Base-by-base conservation (phyloP, 2,888 invertebrate species). In the Macrophya annulata region DNA sequence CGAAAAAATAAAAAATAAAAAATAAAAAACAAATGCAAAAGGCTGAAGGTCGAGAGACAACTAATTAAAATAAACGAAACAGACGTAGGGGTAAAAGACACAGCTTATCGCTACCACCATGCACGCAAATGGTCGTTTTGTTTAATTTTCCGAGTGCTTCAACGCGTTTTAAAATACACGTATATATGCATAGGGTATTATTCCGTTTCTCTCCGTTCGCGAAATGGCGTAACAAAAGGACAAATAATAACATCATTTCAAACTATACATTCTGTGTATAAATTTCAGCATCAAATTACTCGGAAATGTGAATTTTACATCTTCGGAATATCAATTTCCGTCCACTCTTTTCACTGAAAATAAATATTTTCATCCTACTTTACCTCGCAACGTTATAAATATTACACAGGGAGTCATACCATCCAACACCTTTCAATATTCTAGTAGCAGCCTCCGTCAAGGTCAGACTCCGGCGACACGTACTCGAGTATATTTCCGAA, bases 51-150 rank as follows among this genome's bases (percentile, higher is more conserved):
- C 37, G 68, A 12, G 68, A 17, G 31, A 37, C 37, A 37, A 6
- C 68, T 68, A 68, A 68, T 68, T 68, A 68, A 68, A 68, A 68
- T 68, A 37, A 68, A 68, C 68, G 31, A 37, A 68, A 68, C 37
- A 68, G 37, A 68, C 37, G 68, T 10, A 68, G 68, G 68, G 17
- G 68, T 37, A 68, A 37, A 68, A 68, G 37, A 37, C 68, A 68
- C 17, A 37, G 68, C 68, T 68, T 68, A 68, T 68, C 68, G 68
- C 68, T 37, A 15, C 15, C 17, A 5, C 68, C 68, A 68, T 68
- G 68, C 68, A 68, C 37, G 68, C 68, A 37, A 17, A 68, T 37
- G 15, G 17, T 68, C 37, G 1, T 68, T 37, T 17, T 12, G 37
- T 31, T 37, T 68, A 68, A 68, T 68, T 68, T 68, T 68, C 68